These are phyloP conservation scores for Sinocyclocheilus rhinocerous DNA, from an alignment of 2,113 vertebrate genomes.

Conservation along the genomic window DNA sequence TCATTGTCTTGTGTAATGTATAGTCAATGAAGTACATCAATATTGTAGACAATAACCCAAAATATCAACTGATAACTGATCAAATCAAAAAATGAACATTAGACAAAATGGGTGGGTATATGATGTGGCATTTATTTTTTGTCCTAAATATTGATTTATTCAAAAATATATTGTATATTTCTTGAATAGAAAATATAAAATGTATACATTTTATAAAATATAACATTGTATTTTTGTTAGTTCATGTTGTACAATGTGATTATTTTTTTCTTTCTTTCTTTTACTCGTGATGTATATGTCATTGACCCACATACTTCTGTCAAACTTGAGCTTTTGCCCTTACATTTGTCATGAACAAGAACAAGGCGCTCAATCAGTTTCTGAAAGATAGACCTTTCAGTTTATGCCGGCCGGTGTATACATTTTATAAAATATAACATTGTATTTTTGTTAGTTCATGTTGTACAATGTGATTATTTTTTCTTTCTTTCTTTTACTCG, in stretches of 20 bases:
- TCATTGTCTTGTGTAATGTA: background rate
- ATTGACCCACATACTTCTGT: background rate
- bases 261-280: background rate
- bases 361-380: background rate
- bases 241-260: background rate
- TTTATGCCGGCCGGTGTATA: no score
- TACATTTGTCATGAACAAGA: background rate
- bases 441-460: background rate
- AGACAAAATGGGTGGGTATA: background rate
- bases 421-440: no score
- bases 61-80: background rate
- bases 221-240: background rate
- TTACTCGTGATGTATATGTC: background rate
- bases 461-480: background rate
- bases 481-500: background rate
- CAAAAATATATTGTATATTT: no score
- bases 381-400: background rate
- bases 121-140: background rate
- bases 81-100: background rate
- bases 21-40: background rate
- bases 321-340: background rate
- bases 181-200: no score
- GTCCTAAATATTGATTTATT: no score
- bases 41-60: background rate
- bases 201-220: no score